Evolutionary conservation across 2,888 invertebrate genomes (phyloP), one percentile per base, ranked within the genome.

Genomic region (Aleiodes testaceus): DNA sequence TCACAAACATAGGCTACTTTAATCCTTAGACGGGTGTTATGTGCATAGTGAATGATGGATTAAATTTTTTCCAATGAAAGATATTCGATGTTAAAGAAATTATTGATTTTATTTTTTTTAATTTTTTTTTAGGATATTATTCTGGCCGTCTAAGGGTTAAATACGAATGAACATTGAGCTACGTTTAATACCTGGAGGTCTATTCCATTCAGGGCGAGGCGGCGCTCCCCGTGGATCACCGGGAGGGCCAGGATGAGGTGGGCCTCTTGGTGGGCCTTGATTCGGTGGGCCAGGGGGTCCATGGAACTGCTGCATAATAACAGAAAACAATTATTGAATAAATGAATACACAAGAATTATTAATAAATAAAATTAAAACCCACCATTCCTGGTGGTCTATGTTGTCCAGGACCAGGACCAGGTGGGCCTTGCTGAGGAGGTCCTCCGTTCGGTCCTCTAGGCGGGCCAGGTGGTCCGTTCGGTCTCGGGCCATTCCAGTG

Each of bases 171-270:
- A 20, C 26, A 30, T 5, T 55, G n/a, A n/a, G 6, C 5, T 2
- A 65, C 20, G 36, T 22, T 26, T 9, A 14, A 71, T 82, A 88
- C 90, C 89, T 73, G 93, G 93, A 64, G 93, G 93, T 75, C 93
- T 88, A 83, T 91, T 93, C 94, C 94, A 94, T 81, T 93, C 93
- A 0, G 92, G 92, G 36, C 93, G 90, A 12, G 92, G 92, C 52
- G 87, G 88, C 44, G 86, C 86, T 72, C 84, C 87, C 76, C 89
- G 87, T 14, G 90, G 92, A 85, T 92, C 91, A 83, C 91, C 90
- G 30, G 90, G 91, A 83, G 89, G 89, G 66, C 90, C 90, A 67
- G 90, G 90, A 66, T 89, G 89, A 45, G 88, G 89, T 67, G 89
- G 88, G 14, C 87, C 88, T 20, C 87, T 85, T 14, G 88, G 88